These are phyloP conservation scores for Drosophila longiperda DNA, from an alignment of 2,888 invertebrate genomes.

Conservation along the genomic window DNA sequence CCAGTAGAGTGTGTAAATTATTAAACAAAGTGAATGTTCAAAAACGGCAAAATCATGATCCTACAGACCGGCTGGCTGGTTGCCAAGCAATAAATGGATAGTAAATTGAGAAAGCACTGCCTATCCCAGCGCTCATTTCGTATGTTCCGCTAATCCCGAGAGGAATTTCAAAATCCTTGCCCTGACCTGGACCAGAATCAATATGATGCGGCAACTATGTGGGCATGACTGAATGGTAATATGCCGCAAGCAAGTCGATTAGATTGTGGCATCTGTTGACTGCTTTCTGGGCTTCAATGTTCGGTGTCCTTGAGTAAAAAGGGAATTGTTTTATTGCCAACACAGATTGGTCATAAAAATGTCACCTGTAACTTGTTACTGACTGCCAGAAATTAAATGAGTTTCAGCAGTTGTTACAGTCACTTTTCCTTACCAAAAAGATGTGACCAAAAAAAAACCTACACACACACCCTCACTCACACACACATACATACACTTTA, in stretches of 20 bases:
- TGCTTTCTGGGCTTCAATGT: conserved; percentile 6
- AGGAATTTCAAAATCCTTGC: conserved; percentile 71
- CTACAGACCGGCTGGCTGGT: conserved; percentile 1
- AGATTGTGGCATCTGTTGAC: conserved; percentile 45
- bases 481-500: not conserved
- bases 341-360: conserved; percentile 80
- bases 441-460: not conserved
- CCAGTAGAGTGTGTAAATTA: conserved; percentile 55
- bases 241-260: conserved; percentile 40
- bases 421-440: conserved; percentile 21
- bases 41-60: conserved; percentile 38
- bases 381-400: conserved; percentile 72
- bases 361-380: conserved; percentile 74
- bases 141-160: conserved; percentile 53
- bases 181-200: not conserved
- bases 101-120: conserved; percentile 60
- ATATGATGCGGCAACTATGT: not conserved
- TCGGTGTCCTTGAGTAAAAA: conserved; percentile 54
- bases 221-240: conserved; percentile 39
- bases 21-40: conserved; percentile 49
- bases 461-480: conserved; percentile 1
- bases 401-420: conserved; percentile 54
- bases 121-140: conserved; percentile 45
- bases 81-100: conserved; percentile 11
- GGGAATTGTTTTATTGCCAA: conserved; percentile 73